phyloP scores from a whole-genome alignment of 2,113 vertebrate species.

The Orycteropus afer region DNA sequence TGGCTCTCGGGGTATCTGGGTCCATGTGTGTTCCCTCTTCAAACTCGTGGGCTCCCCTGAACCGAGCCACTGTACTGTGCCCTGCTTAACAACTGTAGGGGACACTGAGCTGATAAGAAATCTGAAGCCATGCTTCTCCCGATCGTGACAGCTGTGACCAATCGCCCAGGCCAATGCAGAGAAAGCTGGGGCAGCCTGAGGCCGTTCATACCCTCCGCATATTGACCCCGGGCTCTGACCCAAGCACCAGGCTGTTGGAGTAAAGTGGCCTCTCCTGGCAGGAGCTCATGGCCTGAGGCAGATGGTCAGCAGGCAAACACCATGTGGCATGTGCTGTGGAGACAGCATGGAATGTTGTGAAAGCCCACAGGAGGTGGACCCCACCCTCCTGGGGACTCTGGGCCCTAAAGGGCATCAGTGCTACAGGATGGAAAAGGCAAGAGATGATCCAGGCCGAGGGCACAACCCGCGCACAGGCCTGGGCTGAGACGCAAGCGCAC shows the following conservation, averaged over 20 bases:
- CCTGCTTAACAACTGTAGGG: too few species aligned
- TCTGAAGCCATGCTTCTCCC: neutral
- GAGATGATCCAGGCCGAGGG: neutral
- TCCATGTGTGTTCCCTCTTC: neutral
- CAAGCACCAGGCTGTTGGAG: neutral
- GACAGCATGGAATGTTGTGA: neutral
- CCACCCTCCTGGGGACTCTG: neutral
- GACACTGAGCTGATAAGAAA: neutral
- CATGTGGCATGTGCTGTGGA: neutral
- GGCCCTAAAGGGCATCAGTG: neutral
- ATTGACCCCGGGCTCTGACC: too few species aligned
- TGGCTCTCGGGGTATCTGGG: neutral
- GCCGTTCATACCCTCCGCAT: neutral
- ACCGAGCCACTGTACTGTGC: neutral
- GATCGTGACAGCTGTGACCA: neutral
- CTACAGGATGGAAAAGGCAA: neutral
- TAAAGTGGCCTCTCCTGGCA: too few species aligned
- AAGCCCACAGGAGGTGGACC: neutral
- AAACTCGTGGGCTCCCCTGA: neutral
- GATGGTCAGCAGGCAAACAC: neutral
- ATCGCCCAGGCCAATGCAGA: neutral
- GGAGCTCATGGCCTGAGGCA: neutral
- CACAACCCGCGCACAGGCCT: neutral
- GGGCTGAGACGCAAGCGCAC: neutral
- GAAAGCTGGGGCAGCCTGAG: neutral